phyloP scores from a whole-genome alignment of 53 echinoderm and acorn worm species.

The Luidia sarsii region DNA sequence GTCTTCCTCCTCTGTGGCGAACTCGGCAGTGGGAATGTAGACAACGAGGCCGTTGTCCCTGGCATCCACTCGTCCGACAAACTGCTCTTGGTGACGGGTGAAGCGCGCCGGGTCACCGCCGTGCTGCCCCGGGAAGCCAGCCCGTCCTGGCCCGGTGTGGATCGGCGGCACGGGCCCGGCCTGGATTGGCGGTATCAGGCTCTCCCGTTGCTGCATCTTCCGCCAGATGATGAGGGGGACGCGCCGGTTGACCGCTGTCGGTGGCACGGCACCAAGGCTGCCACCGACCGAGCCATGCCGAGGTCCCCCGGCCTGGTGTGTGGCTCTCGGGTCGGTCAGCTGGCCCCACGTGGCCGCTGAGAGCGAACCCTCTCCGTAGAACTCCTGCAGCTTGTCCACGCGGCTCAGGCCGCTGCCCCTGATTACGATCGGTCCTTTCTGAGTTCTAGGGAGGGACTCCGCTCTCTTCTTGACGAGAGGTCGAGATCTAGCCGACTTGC shows the following conservation, averaged over 20 bases:
- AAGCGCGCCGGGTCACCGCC: neutral
- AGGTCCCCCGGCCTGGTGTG: too few relatives aligned
- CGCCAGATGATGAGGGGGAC: conserved; percentile 62
- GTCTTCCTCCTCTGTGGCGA: neutral
- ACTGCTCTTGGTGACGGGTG: neutral
- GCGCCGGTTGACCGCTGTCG: conserved; percentile 27
- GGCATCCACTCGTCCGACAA: neutral
- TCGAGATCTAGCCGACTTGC: neutral
- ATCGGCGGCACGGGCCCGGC: neutral
- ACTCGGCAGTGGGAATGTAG: conserved; percentile 18
- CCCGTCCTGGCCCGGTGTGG: neutral
- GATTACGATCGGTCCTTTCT: neutral
- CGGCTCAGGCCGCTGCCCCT: conserved; percentile 8
- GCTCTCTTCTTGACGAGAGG: neutral
- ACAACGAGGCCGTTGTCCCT: neutral
- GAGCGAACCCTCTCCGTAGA: conserved; percentile 45
- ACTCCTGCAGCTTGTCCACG: neutral
- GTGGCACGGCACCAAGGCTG: too few relatives aligned
- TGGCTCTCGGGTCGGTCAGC: neutral
- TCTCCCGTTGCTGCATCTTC: conserved; percentile 55
- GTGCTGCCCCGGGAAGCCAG: neutral
- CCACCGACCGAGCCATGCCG: too few relatives aligned
- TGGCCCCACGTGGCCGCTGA: conserved; percentile 45
- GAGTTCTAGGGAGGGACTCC: neutral
- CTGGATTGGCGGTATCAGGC: neutral